Evolutionary conservation across 2,888 invertebrate species (phyloP).

Genomic region (Bombylius major): DNA sequence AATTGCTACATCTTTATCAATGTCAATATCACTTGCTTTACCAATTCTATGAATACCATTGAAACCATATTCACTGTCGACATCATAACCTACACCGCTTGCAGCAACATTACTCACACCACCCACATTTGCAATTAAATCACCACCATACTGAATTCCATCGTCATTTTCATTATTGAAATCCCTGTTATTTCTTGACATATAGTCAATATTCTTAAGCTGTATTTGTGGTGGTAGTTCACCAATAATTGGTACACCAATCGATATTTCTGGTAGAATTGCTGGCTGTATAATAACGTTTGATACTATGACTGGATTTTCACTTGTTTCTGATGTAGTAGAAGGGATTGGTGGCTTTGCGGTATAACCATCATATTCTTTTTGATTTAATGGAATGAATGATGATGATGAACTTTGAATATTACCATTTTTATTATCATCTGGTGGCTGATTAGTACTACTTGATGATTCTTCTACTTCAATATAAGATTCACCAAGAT

Average conservation of each 20-base stretch:
- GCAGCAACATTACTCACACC: conserved; percentile 12
- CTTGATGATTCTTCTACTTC: conserved; percentile 30
- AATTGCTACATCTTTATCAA: conserved; percentile 8
- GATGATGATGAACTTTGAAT: neutral
- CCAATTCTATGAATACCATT: neutral
- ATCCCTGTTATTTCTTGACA: conserved; percentile 18
- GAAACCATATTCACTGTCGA: conserved; percentile 20
- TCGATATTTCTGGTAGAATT: conserved; percentile 29
- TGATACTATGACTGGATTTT: conserved; percentile 14
- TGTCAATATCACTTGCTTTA: conserved; percentile 1
- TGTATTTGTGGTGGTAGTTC: conserved; percentile 37
- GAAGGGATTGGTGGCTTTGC: neutral
- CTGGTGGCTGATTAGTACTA: conserved; percentile 4
- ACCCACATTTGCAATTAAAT: conserved; percentile 30
- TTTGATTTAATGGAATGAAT: neutral
- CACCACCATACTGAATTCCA: conserved; percentile 35
- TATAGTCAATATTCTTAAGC: conserved; percentile 34
- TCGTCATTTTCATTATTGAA: conserved; percentile 13
- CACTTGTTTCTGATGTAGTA: conserved; percentile 3
- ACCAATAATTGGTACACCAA: conserved; percentile 36
- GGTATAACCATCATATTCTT: no score
- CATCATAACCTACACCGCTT: conserved; percentile 10
- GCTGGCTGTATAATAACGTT: conserved; percentile 36
- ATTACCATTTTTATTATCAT: conserved; percentile 13
- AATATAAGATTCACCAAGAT: conserved; percentile 36